Conservation (phyloP, 1,140 invertebrate species). For the Hestina assimilis region DNA sequence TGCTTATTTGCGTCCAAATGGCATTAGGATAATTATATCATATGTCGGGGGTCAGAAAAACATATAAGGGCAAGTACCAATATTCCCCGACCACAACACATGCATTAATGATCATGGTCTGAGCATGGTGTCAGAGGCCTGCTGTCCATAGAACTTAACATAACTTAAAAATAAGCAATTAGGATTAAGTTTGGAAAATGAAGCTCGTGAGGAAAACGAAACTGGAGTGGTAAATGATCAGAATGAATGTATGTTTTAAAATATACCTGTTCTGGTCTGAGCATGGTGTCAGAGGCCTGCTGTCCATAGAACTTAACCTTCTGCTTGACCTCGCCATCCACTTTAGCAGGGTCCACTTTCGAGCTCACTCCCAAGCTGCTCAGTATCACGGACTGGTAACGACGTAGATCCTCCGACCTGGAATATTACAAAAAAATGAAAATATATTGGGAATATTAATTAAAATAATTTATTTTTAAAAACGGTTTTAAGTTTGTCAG, state of each 20-base stretch:
- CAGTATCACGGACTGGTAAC: conserved; percentile 88
- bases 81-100: too few species aligned
- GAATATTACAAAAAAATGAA: conserved; percentile 19
- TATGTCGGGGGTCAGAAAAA: too few species aligned
- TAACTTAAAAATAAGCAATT: too few species aligned
- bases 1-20: too few species aligned
- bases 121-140: conserved; percentile 89
- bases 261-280: conserved; percentile 85
- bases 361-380: conserved; percentile 83
- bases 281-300: conserved; percentile 88
- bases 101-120: too few species aligned
- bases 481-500: too few species aligned
- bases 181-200: too few species aligned
- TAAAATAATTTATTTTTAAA: too few species aligned
- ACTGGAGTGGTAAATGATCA: neutral
- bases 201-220: neutral
- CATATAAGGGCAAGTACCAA: too few species aligned
- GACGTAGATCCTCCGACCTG: conserved; percentile 83
- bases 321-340: conserved; percentile 85
- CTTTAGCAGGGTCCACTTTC: conserved; percentile 83
- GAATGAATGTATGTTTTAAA: neutral
- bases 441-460: too few species aligned
- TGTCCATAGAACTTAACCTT: conserved; percentile 90
- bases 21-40: too few species aligned
- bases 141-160: conserved; percentile 90